Conservation (phyloP, 2,888 invertebrate species). For the Nezara viridula region DNA sequence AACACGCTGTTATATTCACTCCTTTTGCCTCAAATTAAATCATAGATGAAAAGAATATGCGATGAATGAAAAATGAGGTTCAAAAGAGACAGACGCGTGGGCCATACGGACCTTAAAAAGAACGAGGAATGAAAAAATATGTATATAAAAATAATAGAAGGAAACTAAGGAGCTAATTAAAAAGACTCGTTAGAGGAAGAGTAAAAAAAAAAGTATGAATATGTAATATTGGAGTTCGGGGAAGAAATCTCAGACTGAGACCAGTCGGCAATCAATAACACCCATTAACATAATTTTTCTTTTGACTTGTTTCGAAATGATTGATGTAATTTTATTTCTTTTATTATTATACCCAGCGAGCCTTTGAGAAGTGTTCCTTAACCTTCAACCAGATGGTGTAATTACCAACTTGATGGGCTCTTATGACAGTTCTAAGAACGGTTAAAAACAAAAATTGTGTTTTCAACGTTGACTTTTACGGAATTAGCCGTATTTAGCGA, state of each 20-base stretch:
- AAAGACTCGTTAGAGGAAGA: slow-evolving; percentile 27
- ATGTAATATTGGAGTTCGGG: neutral
- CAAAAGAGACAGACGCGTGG: neutral
- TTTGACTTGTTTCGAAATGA: slow-evolving; percentile 11
- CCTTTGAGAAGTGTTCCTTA: neutral
- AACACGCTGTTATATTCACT: neutral
- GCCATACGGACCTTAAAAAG: neutral
- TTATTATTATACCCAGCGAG: neutral
- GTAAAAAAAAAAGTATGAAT: neutral
- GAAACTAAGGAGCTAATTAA: slow-evolving; percentile 40
- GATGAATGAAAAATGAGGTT: neutral
- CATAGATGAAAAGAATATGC: neutral
- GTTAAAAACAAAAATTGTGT: too few species aligned
- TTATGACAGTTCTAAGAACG: neutral
- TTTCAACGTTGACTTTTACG: too few species aligned
- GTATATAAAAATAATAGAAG: neutral
- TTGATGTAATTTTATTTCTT: slow-evolving; percentile 18
- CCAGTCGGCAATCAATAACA: neutral
- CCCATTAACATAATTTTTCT: slow-evolving; percentile 1
- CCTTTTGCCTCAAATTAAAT: neutral
- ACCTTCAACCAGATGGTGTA: neutral
- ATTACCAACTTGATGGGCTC: neutral
- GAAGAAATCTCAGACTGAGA: neutral
- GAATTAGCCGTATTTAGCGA: too few species aligned
- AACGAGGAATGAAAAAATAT: neutral